A percentile compares a stretch with the other conserved stretches of the same genome.
These are phyloP conservation scores for Planococcus citri DNA, from an alignment of 1,140 invertebrate genomes.

Conservation along the genomic window DNA sequence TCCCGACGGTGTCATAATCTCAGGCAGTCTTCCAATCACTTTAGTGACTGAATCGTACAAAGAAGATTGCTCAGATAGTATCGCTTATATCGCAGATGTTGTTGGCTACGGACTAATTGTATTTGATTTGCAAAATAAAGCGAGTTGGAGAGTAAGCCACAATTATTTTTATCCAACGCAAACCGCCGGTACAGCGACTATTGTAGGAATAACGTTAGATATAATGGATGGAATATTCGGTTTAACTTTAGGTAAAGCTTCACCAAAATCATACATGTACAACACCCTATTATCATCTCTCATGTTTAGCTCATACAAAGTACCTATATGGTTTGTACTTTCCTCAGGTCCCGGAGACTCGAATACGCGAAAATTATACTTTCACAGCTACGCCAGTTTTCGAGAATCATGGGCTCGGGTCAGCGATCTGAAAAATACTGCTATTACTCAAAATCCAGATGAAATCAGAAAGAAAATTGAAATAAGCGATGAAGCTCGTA, in stretches of 20 bases:
- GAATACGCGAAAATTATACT: conserved; percentile 56
- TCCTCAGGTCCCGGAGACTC: conserved; percentile 35
- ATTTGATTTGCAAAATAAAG: conserved; percentile 44
- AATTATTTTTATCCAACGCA: conserved; percentile 57
- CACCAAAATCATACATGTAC: too few relatives aligned
- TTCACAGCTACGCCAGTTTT: conserved; percentile 56
- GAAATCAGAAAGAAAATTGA: too few relatives aligned
- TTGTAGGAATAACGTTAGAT: conserved; percentile 53
- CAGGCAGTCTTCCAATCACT: conserved; percentile 38
- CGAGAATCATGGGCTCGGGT: conserved; percentile 52
- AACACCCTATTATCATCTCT: too few relatives aligned
- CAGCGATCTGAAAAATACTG: conserved; percentile 36
- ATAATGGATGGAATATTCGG: conserved; percentile 62
- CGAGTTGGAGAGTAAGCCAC: conserved; percentile 52
- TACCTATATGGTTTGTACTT: too few relatives aligned
- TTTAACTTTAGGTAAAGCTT: conserved; percentile 49
- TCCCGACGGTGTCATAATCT: conserved; percentile 33
- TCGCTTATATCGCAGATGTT: conserved; percentile 63
- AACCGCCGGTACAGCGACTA: conserved; percentile 49
- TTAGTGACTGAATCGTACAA: conserved; percentile 25
- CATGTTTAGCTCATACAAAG: too few relatives aligned
- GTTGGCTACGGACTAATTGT: conserved; percentile 53
- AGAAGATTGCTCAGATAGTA: conserved; percentile 44
- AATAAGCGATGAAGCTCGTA: conserved; percentile 23
- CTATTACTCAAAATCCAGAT: too few relatives aligned